Percentiles rank a stretch among this genome's conserved stretches.
phyloP scores from a whole-genome alignment of 2,113 vertebrate genomes.

The Passer montanus region DNA sequence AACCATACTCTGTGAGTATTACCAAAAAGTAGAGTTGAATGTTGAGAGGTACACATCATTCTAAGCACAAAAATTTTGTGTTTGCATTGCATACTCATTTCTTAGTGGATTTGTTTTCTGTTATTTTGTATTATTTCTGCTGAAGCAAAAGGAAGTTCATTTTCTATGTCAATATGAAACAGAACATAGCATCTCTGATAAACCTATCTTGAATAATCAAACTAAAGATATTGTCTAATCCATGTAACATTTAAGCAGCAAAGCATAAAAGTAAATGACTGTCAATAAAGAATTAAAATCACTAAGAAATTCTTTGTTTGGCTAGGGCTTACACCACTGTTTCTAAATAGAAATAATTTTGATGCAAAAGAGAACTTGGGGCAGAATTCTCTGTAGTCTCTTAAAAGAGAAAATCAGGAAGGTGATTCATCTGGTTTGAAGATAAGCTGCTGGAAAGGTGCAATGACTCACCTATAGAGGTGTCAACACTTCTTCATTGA shows the following conservation, averaged over 20 bases:
- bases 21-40: neutral
- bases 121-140: neutral
- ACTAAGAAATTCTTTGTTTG: neutral
- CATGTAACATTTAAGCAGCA: neutral
- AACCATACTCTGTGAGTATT: neutral
- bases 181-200: neutral
- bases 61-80: neutral
- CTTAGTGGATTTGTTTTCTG: neutral
- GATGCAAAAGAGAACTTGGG: neutral
- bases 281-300: neutral
- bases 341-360: neutral
- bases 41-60: neutral
- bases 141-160: neutral
- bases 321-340: neutral
- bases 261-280: neutral
- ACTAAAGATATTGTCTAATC: neutral
- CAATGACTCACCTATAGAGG: neutral
- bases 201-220: neutral
- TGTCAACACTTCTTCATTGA: neutral
- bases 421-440: neutral
- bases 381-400: neutral
- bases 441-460: neutral
- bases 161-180: neutral
- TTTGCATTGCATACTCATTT: neutral
- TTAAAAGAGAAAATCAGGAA: neutral